Conservation (phyloP, 2,797 vertebrate genomes). For the Lophius americanus region DNA sequence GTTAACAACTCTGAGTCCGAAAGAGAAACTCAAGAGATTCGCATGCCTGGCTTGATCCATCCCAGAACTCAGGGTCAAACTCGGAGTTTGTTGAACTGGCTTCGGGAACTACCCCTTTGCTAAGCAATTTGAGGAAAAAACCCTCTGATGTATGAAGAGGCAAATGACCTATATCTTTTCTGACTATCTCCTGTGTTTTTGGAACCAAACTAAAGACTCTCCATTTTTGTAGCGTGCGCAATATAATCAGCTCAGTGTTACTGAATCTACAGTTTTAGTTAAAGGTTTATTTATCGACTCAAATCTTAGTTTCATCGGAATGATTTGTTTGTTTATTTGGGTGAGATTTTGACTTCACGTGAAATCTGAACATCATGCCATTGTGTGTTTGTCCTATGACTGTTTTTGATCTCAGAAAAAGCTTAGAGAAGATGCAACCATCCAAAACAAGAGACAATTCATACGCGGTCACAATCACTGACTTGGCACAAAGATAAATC, state of each 20-base stretch:
- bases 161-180: neutral
- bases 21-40: too few relatives aligned
- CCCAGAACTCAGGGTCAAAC: too few relatives aligned
- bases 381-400: slow-evolving; percentile 13
- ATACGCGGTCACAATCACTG: slow-evolving; percentile 1
- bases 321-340: neutral
- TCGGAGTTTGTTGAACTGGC: too few relatives aligned
- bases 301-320: neutral
- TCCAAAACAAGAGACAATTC: slow-evolving; percentile 1
- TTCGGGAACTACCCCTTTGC: too few relatives aligned
- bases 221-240: neutral
- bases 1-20: too few relatives aligned
- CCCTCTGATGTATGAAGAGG: neutral
- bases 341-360: neutral
- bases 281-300: neutral
- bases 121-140: neutral
- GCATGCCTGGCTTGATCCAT: too few relatives aligned
- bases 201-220: slow-evolving; percentile 16
- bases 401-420: slow-evolving; percentile 1
- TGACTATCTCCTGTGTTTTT: neutral
- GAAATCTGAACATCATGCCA: slow-evolving; percentile 1
- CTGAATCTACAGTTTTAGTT: neutral
- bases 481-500: slow-evolving; percentile 34
- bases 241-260: neutral
- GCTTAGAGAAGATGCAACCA: neutral